Conservation (phyloP, 2,888 invertebrate genomes). For the Bimastos eiseni region DNA sequence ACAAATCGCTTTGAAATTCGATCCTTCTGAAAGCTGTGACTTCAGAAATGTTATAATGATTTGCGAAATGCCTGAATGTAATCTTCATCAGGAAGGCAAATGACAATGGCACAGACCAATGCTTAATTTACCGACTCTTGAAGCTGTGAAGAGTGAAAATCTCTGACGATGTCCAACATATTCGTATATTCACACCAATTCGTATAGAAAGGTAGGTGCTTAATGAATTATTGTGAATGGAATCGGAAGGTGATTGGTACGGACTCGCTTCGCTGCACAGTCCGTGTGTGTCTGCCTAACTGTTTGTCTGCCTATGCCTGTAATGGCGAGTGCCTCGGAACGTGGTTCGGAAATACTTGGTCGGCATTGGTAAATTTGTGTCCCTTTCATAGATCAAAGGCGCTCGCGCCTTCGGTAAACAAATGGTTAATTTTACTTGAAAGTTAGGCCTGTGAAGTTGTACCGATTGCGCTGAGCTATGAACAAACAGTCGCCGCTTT, state of each 20-base stretch:
- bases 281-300: background rate
- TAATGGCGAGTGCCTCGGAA: background rate
- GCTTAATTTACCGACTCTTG: background rate
- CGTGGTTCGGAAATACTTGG: background rate
- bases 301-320: background rate
- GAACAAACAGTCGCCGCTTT: background rate
- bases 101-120: background rate
- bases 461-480: background rate
- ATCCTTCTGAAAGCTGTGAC: background rate
- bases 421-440: background rate
- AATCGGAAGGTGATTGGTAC: background rate
- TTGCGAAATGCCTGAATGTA: background rate
- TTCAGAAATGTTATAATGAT: background rate
- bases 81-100: background rate
- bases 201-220: background rate
- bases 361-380: background rate
- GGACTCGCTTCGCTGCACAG: background rate
- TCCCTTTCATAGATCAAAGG: background rate
- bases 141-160: background rate
- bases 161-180: background rate
- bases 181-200: background rate
- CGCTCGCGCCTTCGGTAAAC: background rate
- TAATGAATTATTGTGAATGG: background rate
- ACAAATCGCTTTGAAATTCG: background rate
- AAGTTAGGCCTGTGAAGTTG: background rate